Conservation (phyloP, 35 echinoderm and acorn worm species). For the Heliocidaris erythrogramma region DNA sequence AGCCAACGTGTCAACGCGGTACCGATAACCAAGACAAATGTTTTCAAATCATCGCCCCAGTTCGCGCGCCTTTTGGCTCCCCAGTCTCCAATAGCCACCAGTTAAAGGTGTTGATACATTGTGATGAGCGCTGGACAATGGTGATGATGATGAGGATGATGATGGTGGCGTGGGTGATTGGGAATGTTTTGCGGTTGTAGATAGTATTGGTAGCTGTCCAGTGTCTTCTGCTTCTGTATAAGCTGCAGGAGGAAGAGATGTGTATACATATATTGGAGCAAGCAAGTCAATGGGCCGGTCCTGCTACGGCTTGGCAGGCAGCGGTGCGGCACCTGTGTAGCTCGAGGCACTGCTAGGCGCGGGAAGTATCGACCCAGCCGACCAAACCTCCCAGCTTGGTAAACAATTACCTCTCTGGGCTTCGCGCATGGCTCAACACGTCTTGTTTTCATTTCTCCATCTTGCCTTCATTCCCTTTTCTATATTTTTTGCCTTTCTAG, state of each 20-base stretch:
- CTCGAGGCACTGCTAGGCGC: slow-evolving; percentile 18
- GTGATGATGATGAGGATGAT: not conserved
- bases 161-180: not conserved
- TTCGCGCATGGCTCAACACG: slow-evolving; percentile 37
- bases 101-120: slow-evolving; percentile 3
- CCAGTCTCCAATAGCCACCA: not conserved
- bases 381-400: slow-evolving; percentile 36
- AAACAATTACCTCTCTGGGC: slow-evolving; percentile 25
- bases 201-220: slow-evolving; percentile 16
- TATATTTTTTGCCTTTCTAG: not conserved
- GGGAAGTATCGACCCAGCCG: slow-evolving; percentile 33
- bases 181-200: not conserved
- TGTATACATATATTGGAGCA: not conserved
- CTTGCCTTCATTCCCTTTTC: not conserved
- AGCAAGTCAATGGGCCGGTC: slow-evolving; percentile 1
- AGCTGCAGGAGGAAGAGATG: not conserved
- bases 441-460: slow-evolving; percentile 40
- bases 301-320: not conserved
- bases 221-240: not conserved
- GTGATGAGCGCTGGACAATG: not conserved
- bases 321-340: slow-evolving; percentile 26
- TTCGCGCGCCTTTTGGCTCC: not conserved
- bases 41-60: not conserved
- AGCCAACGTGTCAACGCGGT: not conserved
- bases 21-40: not conserved